These are phyloP conservation scores for Drosophila punjabiensis DNA, from an alignment of 1,140 invertebrate species.

Conservation along the genomic window DNA sequence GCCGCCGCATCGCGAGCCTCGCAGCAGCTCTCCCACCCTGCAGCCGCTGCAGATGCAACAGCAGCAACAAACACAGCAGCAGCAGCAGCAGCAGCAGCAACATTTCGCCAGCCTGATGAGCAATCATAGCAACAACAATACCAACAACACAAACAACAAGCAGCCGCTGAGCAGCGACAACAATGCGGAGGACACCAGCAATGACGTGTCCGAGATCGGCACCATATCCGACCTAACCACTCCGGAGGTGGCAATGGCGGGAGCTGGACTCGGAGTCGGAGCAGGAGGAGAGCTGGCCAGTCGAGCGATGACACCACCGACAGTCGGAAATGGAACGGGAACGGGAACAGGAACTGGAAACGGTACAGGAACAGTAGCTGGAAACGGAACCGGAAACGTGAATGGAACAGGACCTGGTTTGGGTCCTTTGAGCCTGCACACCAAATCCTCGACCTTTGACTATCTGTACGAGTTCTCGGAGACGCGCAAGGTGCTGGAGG, in stretches of 20 bases:
- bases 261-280: not conserved
- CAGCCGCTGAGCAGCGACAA: conserved; percentile 66
- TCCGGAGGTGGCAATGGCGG: conserved; percentile 59
- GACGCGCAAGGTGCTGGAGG: conserved; percentile 95
- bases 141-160: conserved; percentile 45
- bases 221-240: conserved; percentile 83
- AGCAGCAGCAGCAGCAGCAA: conserved; percentile 42
- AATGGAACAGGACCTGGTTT: conserved; percentile 13
- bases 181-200: conserved; percentile 84
- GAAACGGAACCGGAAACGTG: not conserved
- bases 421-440: conserved; percentile 83
- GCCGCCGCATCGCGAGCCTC: conserved; percentile 67
- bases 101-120: conserved; percentile 47
- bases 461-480: conserved; percentile 96
- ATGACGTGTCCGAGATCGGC: conserved; percentile 84
- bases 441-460: conserved; percentile 90
- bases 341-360: not conserved
- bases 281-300: conserved; percentile 26
- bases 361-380: not conserved
- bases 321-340: conserved; percentile 18
- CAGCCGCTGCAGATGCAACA: conserved; percentile 37
- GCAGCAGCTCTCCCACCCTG: conserved; percentile 60
- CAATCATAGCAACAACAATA: conserved; percentile 61
- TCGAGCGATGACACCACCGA: conserved; percentile 34
- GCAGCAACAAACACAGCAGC: conserved; percentile 49